Evolutionary conservation across 2,888 invertebrate species (phyloP).

Genomic region (Eristalis tenax): DNA sequence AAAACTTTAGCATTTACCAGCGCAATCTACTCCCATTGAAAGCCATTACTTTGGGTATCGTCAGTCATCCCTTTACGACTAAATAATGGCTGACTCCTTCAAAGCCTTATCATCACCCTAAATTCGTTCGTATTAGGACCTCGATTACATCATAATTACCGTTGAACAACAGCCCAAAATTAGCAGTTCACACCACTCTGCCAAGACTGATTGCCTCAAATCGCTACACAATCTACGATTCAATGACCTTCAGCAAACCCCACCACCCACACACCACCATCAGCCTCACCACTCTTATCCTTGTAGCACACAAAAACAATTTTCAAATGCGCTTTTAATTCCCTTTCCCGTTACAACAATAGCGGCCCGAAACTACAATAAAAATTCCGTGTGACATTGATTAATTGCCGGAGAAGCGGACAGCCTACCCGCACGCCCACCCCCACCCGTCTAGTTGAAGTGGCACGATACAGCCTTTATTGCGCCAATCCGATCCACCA

Average conservation of each 20-base stretch:
- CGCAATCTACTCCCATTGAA: neutral
- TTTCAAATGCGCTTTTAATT: constrained; percentile 63
- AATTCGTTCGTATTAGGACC: constrained; percentile 21
- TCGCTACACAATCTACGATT: neutral
- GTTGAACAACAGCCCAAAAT: constrained; percentile 29
- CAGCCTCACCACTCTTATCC: neutral
- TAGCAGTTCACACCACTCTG: constrained; percentile 38
- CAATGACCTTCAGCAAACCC: neutral
- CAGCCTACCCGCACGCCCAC: neutral
- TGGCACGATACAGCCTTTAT: constrained; percentile 50
- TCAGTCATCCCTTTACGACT: neutral
- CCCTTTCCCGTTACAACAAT: constrained; percentile 2
- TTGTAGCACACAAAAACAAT: constrained; percentile 19
- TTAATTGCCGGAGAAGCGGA: constrained; percentile 49
- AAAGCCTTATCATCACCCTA: constrained; percentile 9
- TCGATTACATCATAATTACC: constrained; percentile 52
- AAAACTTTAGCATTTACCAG: neutral
- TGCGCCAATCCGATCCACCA: neutral
- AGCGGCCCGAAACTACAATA: constrained; percentile 12
- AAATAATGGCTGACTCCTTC: neutral
- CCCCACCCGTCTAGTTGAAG: constrained; percentile 8
- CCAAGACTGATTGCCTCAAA: constrained; percentile 20
- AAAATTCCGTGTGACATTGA: constrained; percentile 63
- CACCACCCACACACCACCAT: no score
- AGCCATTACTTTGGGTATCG: neutral